Evolutionary conservation across 2,888 invertebrate genomes (phyloP), one percentile per base, ranked within the genome.

Genomic region (Hylaea fasciaria): DNA sequence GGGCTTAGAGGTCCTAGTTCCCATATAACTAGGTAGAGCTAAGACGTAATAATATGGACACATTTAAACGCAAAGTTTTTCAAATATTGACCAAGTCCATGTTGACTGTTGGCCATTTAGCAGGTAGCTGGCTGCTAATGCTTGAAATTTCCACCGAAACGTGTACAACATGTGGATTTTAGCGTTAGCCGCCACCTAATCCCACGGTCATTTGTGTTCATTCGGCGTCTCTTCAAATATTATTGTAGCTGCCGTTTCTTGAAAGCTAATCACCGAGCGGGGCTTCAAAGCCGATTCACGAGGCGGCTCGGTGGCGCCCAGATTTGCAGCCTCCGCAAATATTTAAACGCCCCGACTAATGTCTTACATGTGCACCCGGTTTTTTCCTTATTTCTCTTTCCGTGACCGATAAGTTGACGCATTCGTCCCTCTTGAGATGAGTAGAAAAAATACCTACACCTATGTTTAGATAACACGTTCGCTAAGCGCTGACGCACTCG

Each of bases 131-230:
- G 22, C 9, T 14, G 51, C 52, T 58, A 63, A 66, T 65, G 57
- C 60, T 51, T 41, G 12, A 50, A 48, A 55, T 58, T 56, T 62
- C 52, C 52, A 57, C 56, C 56, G 52, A 61, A 61, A 57, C 57
- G 52, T 66, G 69, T 66, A 50, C 59, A 66, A 67, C 67, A 69
- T 66, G 66, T 69, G 66, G 62, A 66, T 70, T 66, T 63, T 52
- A 12, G 59, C 48, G 60, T 65, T 58, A 65, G 56, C 52, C 44
- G 80, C 81, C 81, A 81, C 81, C 80, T 85, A 89, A 91, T 91
- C 85, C 86, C 73, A 87, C 86, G 91, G 85, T 89, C 87, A 89
- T 87, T 92, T 91, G 89, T 91, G 87, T 88, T 90, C 83, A 90
- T 81, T 81, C 78, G 78, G 78, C 89, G 83, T 86, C 81, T 83